Evolutionary conservation across 2,113 vertebrate species (phyloP).

Genomic region (Hippocampus comes): DNA sequence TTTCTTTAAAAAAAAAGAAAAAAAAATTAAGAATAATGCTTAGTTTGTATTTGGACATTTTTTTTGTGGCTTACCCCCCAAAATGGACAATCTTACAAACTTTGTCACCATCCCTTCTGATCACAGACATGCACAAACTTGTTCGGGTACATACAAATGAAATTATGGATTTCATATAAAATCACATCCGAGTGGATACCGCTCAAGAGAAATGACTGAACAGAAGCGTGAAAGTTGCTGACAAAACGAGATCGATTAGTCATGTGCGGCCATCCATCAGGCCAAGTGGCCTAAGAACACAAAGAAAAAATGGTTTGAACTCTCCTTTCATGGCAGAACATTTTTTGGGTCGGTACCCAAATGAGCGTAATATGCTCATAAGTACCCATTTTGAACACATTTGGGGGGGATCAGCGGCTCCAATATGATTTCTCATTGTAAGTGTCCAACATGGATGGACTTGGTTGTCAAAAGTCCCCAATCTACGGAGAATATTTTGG

Average conservation of each 20-base stretch:
- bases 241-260: neutral
- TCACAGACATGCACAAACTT: neutral
- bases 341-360: neutral
- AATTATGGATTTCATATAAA: constrained; percentile 4
- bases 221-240: constrained; percentile 4
- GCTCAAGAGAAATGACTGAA: neutral
- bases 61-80: neutral
- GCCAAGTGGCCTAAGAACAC: neutral
- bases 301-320: neutral
- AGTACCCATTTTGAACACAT: too few relatives aligned
- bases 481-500: too few relatives aligned
- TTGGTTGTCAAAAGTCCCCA: too few relatives aligned
- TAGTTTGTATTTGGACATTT: neutral
- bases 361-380: neutral
- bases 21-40: neutral
- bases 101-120: neutral
- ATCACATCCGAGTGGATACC: neutral
- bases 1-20: too few relatives aligned
- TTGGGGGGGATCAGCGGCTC: too few relatives aligned
- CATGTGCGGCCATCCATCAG: neutral
- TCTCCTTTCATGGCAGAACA: neutral
- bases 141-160: neutral
- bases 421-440: too few relatives aligned
- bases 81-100: neutral
- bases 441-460: too few relatives aligned